phyloP scores from a whole-genome alignment of 2,113 vertebrate genomes.

The Plotosus lineatus region DNA sequence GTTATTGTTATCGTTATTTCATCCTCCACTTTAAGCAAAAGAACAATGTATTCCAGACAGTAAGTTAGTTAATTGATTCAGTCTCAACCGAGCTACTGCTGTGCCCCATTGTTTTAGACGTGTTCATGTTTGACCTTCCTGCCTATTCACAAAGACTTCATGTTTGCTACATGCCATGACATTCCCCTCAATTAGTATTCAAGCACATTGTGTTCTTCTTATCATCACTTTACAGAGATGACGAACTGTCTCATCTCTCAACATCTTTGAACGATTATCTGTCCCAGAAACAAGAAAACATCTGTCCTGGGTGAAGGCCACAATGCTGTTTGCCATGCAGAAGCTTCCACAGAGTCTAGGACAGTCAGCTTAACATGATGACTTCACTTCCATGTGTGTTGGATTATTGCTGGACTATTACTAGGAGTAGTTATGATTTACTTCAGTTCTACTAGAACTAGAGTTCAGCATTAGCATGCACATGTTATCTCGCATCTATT shows the following conservation, averaged over 20 bases:
- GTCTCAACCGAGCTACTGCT: not conserved
- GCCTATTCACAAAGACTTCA: not conserved
- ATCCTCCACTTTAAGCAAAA: not conserved
- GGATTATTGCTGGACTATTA: not conserved
- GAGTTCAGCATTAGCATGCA: conserved; percentile 29
- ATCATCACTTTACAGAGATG: not conserved
- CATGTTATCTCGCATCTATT: too few relatives aligned
- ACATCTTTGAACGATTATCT: conserved; percentile 27
- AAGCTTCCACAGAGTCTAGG: not conserved
- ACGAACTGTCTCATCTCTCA: not conserved
- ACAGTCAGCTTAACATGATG: conserved; percentile 13
- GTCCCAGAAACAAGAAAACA: conserved; percentile 5
- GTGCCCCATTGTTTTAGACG: conserved; percentile 17
- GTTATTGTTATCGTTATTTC: too few relatives aligned
- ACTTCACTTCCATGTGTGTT: conserved; percentile 40
- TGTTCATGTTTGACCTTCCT: not conserved
- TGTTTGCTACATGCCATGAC: not conserved
- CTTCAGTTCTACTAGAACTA: too few relatives aligned
- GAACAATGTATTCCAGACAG: not conserved
- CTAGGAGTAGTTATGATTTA: conserved; percentile 44
- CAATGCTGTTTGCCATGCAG: not conserved
- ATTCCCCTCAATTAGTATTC: not conserved
- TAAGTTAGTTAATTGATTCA: not conserved
- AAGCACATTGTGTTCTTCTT: not conserved
- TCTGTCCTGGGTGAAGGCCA: not conserved